Base-by-base conservation (phyloP, 2,888 invertebrate genomes). In the Unio delphinus region DNA sequence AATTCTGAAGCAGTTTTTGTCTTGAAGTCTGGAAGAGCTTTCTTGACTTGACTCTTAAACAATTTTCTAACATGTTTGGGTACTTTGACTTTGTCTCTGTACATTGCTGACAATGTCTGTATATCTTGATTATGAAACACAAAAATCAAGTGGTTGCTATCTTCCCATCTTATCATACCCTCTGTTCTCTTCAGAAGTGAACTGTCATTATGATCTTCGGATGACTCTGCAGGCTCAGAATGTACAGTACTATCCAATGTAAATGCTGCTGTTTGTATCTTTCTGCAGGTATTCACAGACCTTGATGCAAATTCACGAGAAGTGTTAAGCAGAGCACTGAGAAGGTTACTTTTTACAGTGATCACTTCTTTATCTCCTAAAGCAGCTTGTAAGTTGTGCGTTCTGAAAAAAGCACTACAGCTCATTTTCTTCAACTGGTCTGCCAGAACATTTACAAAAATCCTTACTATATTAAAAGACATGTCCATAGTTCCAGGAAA, bases 391-490 rank as follows among this genome's bases (percentile, higher is more conserved):
- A 45, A 45, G 11, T 8, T 45, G 0, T 45, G 45, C 11, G 45
- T 45, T 1, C 70, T 65, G 59, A 83, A 83, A 67, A 78, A 83
- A 17, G 74, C 61, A 69, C 82, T 83, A 18, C 73, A 64, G 11
- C 81, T 76, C 61, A 83, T 67, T 65, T 80, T 83, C 59, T 82
- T 83, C 20, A 83, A 61, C 65, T 83, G 82, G 65, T 83, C 81
- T n/a, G 81, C 76, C 30, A 83, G 70, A n/a, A 83, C 78, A 67
- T 77, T 73, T 3, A 83, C 8, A 57, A 81, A 81, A n/a, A 72
- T 76, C 23, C 75, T 69, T 5, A 81, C 66, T 28, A 76, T 61
- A 30, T 76, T 68, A 59, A 74, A 83, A 15, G 83, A 79, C 61
- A 76, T 60, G 26, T 70, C 71, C 11, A 61, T 45, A 6, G 61